These are phyloP conservation scores for Microplitis mediator DNA, from an alignment of 1,140 invertebrate genomes.

Conservation along the genomic window DNA sequence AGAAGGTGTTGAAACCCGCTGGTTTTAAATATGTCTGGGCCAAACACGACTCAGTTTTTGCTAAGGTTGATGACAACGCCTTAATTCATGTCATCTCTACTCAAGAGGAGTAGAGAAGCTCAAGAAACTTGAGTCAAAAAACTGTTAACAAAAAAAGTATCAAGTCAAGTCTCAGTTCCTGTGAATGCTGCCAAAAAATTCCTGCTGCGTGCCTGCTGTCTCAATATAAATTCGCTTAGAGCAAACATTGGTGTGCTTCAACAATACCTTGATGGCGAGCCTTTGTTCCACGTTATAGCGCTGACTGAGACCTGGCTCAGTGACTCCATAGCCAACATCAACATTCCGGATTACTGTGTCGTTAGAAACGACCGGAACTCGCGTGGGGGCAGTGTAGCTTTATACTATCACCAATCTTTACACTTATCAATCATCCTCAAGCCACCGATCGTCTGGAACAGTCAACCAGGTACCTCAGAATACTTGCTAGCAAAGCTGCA, in stretches of 20 bases:
- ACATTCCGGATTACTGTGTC: neutral
- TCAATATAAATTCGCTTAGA: neutral
- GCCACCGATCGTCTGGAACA: neutral
- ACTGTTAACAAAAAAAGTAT: too few relatives aligned
- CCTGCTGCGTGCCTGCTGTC: neutral
- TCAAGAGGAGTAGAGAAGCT: too few relatives aligned
- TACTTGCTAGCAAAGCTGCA: neutral
- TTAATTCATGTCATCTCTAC: too few relatives aligned
- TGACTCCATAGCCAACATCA: neutral
- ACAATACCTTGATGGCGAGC: too few relatives aligned
- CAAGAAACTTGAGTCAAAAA: too few relatives aligned
- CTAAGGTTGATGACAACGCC: too few relatives aligned
- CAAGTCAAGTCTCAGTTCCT: too few relatives aligned
- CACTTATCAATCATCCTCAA: neutral
- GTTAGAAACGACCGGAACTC: neutral
- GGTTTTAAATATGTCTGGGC: too few relatives aligned
- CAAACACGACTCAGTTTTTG: too few relatives aligned
- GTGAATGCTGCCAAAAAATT: too few relatives aligned
- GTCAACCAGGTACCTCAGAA: neutral
- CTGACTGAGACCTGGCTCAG: conserved; percentile 18
- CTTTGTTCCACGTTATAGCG: neutral
- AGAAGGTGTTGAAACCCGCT: too few relatives aligned
- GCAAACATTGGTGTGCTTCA: neutral
- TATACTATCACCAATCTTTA: conserved; percentile 5
- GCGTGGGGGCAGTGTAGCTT: conserved; percentile 11